Evolutionary conservation across 1,140 invertebrate species (phyloP).

Genomic region (Tenebrio molitor): DNA sequence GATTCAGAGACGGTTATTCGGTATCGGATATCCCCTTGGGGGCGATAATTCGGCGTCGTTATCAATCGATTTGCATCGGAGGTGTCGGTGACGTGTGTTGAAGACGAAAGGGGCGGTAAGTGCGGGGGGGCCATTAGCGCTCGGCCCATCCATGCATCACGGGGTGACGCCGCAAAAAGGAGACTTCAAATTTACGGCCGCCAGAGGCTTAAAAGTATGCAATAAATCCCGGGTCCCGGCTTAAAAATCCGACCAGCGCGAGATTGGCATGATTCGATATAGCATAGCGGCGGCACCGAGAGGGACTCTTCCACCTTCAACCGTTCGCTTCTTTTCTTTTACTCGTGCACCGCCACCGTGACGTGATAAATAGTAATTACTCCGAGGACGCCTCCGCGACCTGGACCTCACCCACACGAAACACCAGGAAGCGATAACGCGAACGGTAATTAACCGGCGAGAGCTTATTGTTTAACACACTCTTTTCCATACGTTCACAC

Average conservation of each 20-base stretch:
- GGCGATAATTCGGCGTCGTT: conserved; percentile 21
- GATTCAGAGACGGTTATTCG: too few species aligned
- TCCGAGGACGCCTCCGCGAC: conserved; percentile 37
- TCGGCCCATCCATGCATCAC: conserved; percentile 57
- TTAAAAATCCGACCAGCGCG: conserved; percentile 59
- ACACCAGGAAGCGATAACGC: conserved; percentile 40
- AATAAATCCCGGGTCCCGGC: conserved; percentile 59
- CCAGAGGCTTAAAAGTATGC: conserved; percentile 62
- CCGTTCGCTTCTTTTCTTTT: conserved; percentile 25
- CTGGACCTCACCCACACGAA: conserved; percentile 41
- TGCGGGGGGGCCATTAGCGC: conserved; percentile 51
- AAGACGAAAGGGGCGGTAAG: conserved; percentile 38
- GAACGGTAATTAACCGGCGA: conserved; percentile 19
- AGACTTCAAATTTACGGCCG: conserved; percentile 59
- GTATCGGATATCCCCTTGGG: conserved; percentile 3
- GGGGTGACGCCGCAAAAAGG: conserved; percentile 57
- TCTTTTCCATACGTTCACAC: conserved; percentile 1
- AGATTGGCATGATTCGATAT: conserved; percentile 58
- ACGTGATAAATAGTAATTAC: conserved; percentile 37
- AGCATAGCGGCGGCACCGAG: conserved; percentile 44
- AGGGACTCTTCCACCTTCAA: conserved; percentile 29
- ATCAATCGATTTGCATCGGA: conserved; percentile 38
- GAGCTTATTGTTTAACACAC: conserved; percentile 30
- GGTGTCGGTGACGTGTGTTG: conserved; percentile 35
- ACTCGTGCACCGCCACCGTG: conserved; percentile 20